Conservation (phyloP, 2,888 invertebrate genomes). For the Plemyria rubiginata region DNA sequence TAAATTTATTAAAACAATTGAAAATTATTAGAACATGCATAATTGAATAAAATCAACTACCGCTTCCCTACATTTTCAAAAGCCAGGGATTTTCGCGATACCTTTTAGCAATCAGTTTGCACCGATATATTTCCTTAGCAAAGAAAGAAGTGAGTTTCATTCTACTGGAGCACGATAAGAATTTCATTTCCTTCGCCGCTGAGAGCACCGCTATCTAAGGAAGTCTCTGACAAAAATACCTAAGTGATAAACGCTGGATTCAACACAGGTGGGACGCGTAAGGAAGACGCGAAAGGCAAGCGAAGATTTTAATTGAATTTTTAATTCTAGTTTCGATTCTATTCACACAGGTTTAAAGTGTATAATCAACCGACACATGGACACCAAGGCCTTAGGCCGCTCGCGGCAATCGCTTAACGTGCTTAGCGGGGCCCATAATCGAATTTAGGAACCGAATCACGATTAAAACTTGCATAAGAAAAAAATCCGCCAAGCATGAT, state of each 20-base stretch:
- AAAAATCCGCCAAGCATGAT: too few species aligned
- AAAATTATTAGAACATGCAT: neutral
- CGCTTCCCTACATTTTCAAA: slow-evolving; percentile 50
- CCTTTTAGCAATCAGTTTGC: slow-evolving; percentile 73
- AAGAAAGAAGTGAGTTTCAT: slow-evolving; percentile 79
- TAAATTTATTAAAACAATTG: neutral
- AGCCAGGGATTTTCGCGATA: slow-evolving; percentile 67
- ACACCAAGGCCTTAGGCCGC: too few species aligned
- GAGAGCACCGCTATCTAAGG: slow-evolving; percentile 79
- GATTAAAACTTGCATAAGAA: too few species aligned
- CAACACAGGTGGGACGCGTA: slow-evolving; percentile 61
- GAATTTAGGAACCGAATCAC: too few species aligned
- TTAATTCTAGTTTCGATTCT: neutral
- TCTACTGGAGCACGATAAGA: slow-evolving; percentile 81
- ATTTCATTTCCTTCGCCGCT: slow-evolving; percentile 83
- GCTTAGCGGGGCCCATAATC: too few species aligned
- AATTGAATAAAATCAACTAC: slow-evolving; percentile 7
- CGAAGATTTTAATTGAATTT: slow-evolving; percentile 5
- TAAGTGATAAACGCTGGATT: slow-evolving; percentile 80
- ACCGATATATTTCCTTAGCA: slow-evolving; percentile 78
- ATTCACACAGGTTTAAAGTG: too few species aligned
- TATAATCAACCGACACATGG: too few species aligned
- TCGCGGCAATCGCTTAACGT: too few species aligned
- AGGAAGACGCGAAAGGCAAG: slow-evolving; percentile 27
- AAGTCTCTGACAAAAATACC: slow-evolving; percentile 81